These are phyloP conservation scores for Clepsis dumicolana DNA, from an alignment of 2,888 invertebrate genomes.

Conservation along the genomic window DNA sequence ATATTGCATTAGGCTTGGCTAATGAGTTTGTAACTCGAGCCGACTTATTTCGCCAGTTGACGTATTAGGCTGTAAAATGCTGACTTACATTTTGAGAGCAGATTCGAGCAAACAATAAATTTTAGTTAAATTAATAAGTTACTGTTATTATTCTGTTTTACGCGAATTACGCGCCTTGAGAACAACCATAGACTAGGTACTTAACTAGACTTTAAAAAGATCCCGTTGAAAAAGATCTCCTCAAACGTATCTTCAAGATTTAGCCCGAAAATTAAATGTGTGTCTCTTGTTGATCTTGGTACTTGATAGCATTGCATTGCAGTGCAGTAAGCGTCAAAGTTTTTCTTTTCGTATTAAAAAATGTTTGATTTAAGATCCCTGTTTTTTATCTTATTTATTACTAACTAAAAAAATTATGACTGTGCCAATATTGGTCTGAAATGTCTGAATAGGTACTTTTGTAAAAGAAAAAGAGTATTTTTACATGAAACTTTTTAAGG, in stretches of 20 bases:
- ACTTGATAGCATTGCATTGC: background rate
- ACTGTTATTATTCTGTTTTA: too few species aligned
- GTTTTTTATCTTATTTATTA: background rate
- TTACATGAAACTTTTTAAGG: conserved; percentile 31
- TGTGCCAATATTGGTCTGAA: conserved; percentile 43
- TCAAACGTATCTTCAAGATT: background rate
- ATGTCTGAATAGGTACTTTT: conserved; percentile 40
- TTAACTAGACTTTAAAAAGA: background rate
- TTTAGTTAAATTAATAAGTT: too few species aligned
- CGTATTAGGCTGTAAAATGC: background rate
- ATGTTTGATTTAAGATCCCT: background rate
- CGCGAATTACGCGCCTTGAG: background rate
- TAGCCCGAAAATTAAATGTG: background rate
- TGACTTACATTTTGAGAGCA: background rate
- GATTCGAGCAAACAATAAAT: too few species aligned
- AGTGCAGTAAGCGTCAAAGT: too few species aligned
- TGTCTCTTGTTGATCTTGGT: background rate
- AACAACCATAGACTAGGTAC: conserved; percentile 7
- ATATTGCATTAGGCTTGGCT: conserved; percentile 15
- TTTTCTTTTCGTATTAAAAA: background rate
- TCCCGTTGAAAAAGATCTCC: background rate
- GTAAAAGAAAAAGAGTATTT: conserved; percentile 39
- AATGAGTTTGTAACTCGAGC: conserved; percentile 29
- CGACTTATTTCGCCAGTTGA: background rate
- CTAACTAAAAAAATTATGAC: background rate